Conservation (phyloP, 2,888 invertebrate genomes). For the Eilema depressum region DNA sequence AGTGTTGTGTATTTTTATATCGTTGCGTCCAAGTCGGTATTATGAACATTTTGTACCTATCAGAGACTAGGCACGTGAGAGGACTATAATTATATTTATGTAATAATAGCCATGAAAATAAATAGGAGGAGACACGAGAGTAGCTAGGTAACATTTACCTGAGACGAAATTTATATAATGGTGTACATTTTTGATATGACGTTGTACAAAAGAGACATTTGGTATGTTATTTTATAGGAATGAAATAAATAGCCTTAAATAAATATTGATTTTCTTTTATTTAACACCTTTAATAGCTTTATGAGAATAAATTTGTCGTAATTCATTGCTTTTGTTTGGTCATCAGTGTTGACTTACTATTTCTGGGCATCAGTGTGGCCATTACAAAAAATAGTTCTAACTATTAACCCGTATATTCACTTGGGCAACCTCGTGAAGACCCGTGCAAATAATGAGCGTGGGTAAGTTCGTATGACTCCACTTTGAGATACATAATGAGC, state of each 20-base stretch:
- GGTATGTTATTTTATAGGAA: constrained; percentile 88
- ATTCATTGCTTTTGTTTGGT: too few relatives aligned
- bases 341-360: not conserved
- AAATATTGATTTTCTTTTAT: constrained; percentile 64
- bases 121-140: constrained; percentile 71
- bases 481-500: too few relatives aligned
- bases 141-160: constrained; percentile 86
- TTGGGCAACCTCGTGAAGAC: too few relatives aligned
- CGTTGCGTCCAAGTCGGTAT: constrained; percentile 55
- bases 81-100: constrained; percentile 80
- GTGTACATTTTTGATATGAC: constrained; percentile 88
- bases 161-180: constrained; percentile 86
- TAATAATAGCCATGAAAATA: constrained; percentile 73
- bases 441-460: too few relatives aligned
- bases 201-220: constrained; percentile 88
- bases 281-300: constrained; percentile 10
- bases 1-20: constrained; percentile 49
- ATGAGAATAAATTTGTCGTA: not conserved
- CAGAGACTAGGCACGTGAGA: constrained; percentile 76
- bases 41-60: constrained; percentile 71
- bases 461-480: too few relatives aligned
- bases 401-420: too few relatives aligned
- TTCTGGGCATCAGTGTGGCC: too few relatives aligned
- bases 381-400: too few relatives aligned
- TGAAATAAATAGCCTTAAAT: constrained; percentile 88